Base-by-base conservation (phyloP, 2,888 invertebrate genomes). In the Elegia similella region DNA sequence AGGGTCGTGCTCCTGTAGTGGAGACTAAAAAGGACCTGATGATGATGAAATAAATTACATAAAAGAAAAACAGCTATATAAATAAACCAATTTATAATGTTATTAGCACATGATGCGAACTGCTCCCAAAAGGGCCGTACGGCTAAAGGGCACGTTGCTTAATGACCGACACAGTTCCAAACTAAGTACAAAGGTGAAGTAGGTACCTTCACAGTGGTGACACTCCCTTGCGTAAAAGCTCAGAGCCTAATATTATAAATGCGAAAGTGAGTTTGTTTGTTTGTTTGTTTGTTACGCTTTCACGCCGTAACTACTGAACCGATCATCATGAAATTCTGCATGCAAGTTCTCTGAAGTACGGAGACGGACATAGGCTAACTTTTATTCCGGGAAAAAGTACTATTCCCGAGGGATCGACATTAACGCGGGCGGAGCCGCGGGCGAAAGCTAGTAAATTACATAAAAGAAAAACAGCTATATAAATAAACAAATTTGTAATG, bases 21-120 rank as follows among this genome's bases (percentile, higher is more conserved):
- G n/a, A n/a, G n/a, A n/a, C n/a, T n/a, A n/a, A n/a, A n/a, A n/a
- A n/a, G n/a, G n/a, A n/a, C n/a, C n/a, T n/a, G n/a, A n/a, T n/a
- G n/a, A n/a, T n/a, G n/a, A n/a, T 5, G 23, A 23, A 10, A 34
- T 34, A 38, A 38, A 38, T 5, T 12, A 6, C 5, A 38, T n/a
- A n/a, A 38, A 12, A 38, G 10, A 38, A 38, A 38, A 38, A 38
- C 10, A 12, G 38, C 38, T 38, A 38, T 38, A 10, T 10, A n/a
- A 10, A 47, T 47, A 47, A 47, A 30, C 47, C n/a, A 47, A 47
- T 47, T 29, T 30, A 29, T 30, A 47, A 47, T 12, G 29, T 47
- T 47, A 47, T 47, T 47, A 47, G 47, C 47, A 12, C 47, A 29
- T 12, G 12, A 12, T 23, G 23, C 12, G 17, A 13, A 47, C n/a